Conservation (phyloP, 2,888 invertebrate species). For the Lathronympha strigana region DNA sequence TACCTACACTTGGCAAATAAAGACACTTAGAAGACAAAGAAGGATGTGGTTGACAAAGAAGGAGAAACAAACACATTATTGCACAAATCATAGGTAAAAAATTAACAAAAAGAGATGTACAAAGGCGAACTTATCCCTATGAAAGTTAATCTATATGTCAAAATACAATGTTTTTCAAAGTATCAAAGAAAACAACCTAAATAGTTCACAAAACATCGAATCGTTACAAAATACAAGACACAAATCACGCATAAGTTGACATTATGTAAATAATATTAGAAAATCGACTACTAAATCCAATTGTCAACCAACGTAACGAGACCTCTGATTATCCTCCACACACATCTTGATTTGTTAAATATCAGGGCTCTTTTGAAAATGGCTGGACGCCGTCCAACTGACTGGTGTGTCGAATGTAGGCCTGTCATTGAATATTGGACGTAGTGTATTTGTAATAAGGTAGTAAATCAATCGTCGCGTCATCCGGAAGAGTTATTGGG, state of each 20-base stretch:
- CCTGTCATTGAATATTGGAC: slow-evolving; percentile 49
- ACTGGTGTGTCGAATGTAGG: slow-evolving; percentile 50
- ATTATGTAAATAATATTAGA: slow-evolving; percentile 40
- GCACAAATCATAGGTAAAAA: too few relatives aligned
- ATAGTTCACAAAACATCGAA: slow-evolving; percentile 24
- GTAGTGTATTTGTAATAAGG: slow-evolving; percentile 52
- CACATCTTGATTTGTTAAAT: slow-evolving; percentile 1
- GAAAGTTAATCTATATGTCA: too few relatives aligned
- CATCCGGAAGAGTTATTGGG: slow-evolving; percentile 53
- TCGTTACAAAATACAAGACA: slow-evolving; percentile 30
- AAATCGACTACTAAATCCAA: slow-evolving; percentile 38
- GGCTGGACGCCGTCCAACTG: slow-evolving; percentile 59
- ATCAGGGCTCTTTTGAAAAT: slow-evolving; percentile 47
- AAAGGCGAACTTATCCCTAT: too few relatives aligned
- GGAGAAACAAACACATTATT: too few relatives aligned
- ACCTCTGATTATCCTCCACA: not conserved
- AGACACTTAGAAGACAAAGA: too few relatives aligned
- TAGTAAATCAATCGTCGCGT: slow-evolving; percentile 52
- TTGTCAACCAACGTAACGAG: slow-evolving; percentile 6
- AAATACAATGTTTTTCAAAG: not conserved
- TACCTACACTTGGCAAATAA: too few relatives aligned
- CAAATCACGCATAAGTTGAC: slow-evolving; percentile 41
- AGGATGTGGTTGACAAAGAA: too few relatives aligned
- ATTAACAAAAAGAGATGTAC: too few relatives aligned
- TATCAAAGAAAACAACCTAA: slow-evolving; percentile 13